Evolutionary conservation across 2,797 vertebrate species (phyloP), one percentile per base, ranked within the genome.

Genomic region (Glossophaga mutica): DNA sequence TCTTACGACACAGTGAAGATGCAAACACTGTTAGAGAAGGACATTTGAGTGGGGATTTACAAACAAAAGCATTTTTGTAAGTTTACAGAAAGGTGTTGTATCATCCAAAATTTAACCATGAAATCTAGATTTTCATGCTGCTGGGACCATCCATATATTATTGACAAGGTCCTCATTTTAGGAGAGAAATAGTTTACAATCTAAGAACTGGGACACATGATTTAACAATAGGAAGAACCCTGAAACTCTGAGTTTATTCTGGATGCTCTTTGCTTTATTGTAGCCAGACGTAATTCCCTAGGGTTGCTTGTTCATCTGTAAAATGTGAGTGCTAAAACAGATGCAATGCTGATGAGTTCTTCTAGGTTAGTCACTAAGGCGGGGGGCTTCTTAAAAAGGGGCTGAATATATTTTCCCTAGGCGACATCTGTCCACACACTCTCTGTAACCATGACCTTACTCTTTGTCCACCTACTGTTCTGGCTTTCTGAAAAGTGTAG

Each of bases 181-280:
- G 50, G 37, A 87, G 3, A 84, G 42, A 18, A 50, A 42, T 50
- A 48, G 78, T 85, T 90, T 92, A 26, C 15, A n/a, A 15, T 59
- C 21, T 73, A 59, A 93, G 68, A 70, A 76, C 44, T 73, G 81
- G 73, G 52, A 90, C 8, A 78, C 2, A 42, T 21, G 57, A 5
- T 34, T 16, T 48, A 70, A 88, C 32, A 73, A 37, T 16, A 81
- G 32, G 48, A 44, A 90, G 74, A 92, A 37, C 12, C 18, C 70
- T 74, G 48, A 71, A 82, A 78, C 55, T 94, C 85, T 19, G 11
- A 67, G 71, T 86, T 97, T 85, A 57, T 92, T 92, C 67, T 74
- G 67, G 65, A 78, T 37, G 29, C 14, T 70, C 70, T 24, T 65
- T 9, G 6, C 18, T 59, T 2, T 42, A 50, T 9, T 81, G 68